Percentiles rank a stretch among this genome's conserved stretches.
Evolutionary conservation across 2,113 vertebrate genomes (phyloP).

Genomic region (Mixornis gularis): DNA sequence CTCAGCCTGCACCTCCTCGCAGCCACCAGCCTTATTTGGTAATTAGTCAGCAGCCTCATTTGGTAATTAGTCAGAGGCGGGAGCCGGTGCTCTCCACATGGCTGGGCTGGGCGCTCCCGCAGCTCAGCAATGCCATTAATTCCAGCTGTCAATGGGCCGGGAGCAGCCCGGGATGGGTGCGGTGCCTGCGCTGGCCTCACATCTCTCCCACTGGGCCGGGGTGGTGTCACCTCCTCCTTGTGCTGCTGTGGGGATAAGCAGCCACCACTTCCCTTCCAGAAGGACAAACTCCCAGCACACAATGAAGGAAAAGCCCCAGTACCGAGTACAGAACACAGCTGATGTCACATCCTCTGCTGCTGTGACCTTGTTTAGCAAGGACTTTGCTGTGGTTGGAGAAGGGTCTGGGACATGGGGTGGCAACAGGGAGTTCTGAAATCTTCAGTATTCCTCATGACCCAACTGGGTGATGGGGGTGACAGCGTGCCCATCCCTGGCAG

Average conservation of each 20-base stretch:
- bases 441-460: not conserved
- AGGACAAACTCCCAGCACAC: not conserved
- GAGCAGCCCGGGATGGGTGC: fast-evolving
- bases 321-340: not conserved
- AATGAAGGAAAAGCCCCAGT: not conserved
- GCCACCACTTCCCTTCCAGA: not conserved
- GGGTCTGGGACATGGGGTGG: not conserved
- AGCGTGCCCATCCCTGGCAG: not conserved
- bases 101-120: fast-evolving
- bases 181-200: fast-evolving
- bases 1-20: fast-evolving
- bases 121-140: fast-evolving
- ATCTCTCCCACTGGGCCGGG: fast-evolving
- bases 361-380: not conserved
- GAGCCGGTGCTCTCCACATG: not conserved
- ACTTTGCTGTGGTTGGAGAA: not conserved
- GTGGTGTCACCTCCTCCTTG: fast-evolving
- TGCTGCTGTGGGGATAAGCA: not conserved
- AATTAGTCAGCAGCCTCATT: not conserved
- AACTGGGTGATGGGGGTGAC: not conserved
- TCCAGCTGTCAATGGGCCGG: not conserved
- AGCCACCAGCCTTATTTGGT: fast-evolving
- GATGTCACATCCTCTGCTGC: not conserved
- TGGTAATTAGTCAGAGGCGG: not conserved
- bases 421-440: not conserved